Conservation (phyloP, 2,797 vertebrate genomes). For the Remorina albescens region DNA sequence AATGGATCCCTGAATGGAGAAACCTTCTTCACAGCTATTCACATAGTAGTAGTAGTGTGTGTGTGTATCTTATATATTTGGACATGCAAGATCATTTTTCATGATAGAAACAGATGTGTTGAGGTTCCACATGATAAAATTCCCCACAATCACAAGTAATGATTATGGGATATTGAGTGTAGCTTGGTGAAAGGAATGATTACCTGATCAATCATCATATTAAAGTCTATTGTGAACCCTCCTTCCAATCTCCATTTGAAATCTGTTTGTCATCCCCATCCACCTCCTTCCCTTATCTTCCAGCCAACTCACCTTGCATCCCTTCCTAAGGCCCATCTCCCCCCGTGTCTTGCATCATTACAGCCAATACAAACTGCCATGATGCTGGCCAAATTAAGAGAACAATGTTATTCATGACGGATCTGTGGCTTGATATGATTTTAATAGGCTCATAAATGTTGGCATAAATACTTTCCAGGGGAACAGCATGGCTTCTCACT, state of each 20-base stretch:
- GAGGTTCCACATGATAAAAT: slow-evolving; percentile 4
- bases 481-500: slow-evolving; percentile 35
- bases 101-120: not conserved
- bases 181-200: no score
- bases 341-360: slow-evolving; percentile 31
- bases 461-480: slow-evolving; percentile 51
- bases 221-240: not conserved
- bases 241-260: slow-evolving; percentile 4
- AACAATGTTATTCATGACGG: slow-evolving; percentile 31
- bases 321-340: not conserved
- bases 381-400: slow-evolving; percentile 48
- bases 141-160: not conserved
- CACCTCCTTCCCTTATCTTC: not conserved
- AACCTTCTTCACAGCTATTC: slow-evolving; percentile 55
- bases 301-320: slow-evolving; percentile 5
- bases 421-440: slow-evolving; percentile 45
- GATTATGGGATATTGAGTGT: no score
- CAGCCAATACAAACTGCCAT: slow-evolving; percentile 39
- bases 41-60: slow-evolving; percentile 33
- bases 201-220: not conserved
- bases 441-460: slow-evolving; percentile 58
- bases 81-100: not conserved
- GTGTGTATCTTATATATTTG: slow-evolving; percentile 5
- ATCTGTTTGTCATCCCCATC: not conserved
- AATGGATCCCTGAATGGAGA: slow-evolving; percentile 67